Percentiles rank a stretch among this genome's conserved stretches.
Conservation (phyloP, 2,113 vertebrate species). For the Solea solea region DNA sequence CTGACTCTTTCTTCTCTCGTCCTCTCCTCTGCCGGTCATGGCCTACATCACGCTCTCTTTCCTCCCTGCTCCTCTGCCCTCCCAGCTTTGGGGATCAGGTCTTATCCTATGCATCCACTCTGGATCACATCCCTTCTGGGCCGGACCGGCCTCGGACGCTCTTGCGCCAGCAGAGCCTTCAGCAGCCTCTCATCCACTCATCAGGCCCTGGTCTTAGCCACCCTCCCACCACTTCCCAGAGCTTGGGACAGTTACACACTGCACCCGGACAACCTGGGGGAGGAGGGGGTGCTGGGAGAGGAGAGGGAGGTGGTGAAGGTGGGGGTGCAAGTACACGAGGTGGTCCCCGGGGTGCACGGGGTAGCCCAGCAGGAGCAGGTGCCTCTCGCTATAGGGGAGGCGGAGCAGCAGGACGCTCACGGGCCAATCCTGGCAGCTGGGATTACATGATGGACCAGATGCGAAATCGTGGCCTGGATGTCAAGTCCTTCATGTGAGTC, state of each 20-base stretch:
- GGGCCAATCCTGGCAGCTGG: slow-evolving; percentile 94
- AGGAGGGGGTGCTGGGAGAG: slow-evolving; percentile 83
- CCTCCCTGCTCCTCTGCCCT: slow-evolving; percentile 80
- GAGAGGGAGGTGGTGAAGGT: slow-evolving; percentile 79
- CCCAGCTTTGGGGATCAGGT: slow-evolving; percentile 93
- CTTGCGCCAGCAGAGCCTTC: slow-evolving; percentile 95
- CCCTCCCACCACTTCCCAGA: slow-evolving; percentile 95
- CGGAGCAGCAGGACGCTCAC: slow-evolving; percentile 83
- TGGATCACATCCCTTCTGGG: slow-evolving; percentile 92
- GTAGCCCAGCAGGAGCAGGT: slow-evolving; percentile 83
- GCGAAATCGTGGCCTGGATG: slow-evolving; percentile 95
- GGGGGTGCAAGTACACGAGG: slow-evolving; percentile 71
- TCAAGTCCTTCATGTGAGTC: slow-evolving; percentile 99
- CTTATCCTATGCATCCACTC: slow-evolving; percentile 90
- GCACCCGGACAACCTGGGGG: slow-evolving; percentile 81
- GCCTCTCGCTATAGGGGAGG: slow-evolving; percentile 85
- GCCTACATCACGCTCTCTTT: slow-evolving; percentile 74
- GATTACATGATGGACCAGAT: slow-evolving; percentile 99
- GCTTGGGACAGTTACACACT: slow-evolving; percentile 93
- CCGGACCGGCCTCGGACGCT: slow-evolving; percentile 91
- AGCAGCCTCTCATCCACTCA: slow-evolving; percentile 93
- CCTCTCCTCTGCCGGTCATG: slow-evolving; percentile 73
- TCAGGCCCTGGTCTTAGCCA: slow-evolving; percentile 84
- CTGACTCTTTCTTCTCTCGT: slow-evolving; percentile 79
- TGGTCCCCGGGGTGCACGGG: slow-evolving; percentile 67